phyloP scores from a whole-genome alignment of 2,113 vertebrate genomes.

The Promerops cafer region DNA sequence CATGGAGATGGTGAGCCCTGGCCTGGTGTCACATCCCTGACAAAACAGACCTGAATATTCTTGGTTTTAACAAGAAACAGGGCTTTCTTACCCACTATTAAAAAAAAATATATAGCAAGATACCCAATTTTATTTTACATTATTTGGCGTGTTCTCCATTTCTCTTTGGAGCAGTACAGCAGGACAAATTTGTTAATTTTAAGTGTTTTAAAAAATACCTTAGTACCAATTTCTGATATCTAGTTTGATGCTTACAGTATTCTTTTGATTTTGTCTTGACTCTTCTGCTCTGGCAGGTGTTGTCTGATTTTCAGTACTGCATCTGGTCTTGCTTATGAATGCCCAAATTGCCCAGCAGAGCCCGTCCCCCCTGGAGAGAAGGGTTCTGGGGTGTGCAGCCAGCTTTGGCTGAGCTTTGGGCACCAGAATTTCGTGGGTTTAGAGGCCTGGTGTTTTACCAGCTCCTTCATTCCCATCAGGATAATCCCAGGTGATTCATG shows the following conservation, averaged over 20 bases:
- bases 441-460: neutral
- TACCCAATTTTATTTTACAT: neutral
- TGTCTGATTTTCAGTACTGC: neutral
- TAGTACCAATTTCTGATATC: neutral
- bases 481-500: neutral
- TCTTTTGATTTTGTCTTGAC: neutral
- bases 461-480: neutral
- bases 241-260: neutral
- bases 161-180: neutral
- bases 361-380: neutral
- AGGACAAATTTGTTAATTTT: neutral
- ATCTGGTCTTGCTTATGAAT: neutral
- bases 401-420: neutral
- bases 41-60: neutral
- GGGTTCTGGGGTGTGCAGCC: neutral
- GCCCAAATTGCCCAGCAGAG: neutral
- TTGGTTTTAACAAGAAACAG: neutral
- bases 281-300: neutral
- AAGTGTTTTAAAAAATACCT: neutral
- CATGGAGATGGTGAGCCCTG: neutral
- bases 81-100: neutral
- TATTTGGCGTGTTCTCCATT: accelerated
- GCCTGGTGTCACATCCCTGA: neutral
- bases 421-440: neutral
- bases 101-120: neutral